Base-by-base conservation (phyloP, 2,113 vertebrate species). In the Typhlomys cinereus region DNA sequence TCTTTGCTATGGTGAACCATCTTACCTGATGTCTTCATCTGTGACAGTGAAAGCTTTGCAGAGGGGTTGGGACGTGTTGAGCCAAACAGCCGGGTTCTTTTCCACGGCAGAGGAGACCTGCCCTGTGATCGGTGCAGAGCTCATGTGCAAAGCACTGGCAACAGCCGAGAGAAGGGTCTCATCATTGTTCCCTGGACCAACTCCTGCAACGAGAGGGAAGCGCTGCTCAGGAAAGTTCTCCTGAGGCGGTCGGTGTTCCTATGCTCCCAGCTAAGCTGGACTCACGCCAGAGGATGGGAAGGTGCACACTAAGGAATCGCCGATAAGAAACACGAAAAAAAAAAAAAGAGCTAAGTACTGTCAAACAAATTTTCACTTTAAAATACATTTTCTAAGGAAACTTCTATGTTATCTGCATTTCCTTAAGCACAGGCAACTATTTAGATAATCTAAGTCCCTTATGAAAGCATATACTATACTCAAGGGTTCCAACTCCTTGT, bases 71-170 rank as follows among this genome's bases (percentile, higher is more conserved):
- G 98, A 97, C 5, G 98, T 98, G 95, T 99, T 99, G 2, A 99
- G 98, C 99, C 99, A 99, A 52, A 99, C 97, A 1, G 98, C 98
- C 0, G 99, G 99, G 97, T 99, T 99, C 97, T 99, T 99, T 96
- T 99, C 99, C 0, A 99, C 99, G 0, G 99, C 99, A 0, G 97
- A 96, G 0, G 99, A 99, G 57, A 98, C 98, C 92, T 99, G 99
- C 17, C 99, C 99, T 0, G 98, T 99, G 97, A 99, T 98, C 0
- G 99, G 99, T 0, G 98, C 96, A 0, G 99, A 99, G 94, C 98
- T 99, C 95, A 98, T 99, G 97, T 99, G 99, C 94, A 99, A 96
- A n/a, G 99, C 99, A 29, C 99, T 99, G 70, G 99, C 98, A 2
- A 99, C 99, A 66, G 99, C 99, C 1, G 99, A 99, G 17, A 99